Conservation (phyloP, 1,140 invertebrate species). For the Atta texana region DNA sequence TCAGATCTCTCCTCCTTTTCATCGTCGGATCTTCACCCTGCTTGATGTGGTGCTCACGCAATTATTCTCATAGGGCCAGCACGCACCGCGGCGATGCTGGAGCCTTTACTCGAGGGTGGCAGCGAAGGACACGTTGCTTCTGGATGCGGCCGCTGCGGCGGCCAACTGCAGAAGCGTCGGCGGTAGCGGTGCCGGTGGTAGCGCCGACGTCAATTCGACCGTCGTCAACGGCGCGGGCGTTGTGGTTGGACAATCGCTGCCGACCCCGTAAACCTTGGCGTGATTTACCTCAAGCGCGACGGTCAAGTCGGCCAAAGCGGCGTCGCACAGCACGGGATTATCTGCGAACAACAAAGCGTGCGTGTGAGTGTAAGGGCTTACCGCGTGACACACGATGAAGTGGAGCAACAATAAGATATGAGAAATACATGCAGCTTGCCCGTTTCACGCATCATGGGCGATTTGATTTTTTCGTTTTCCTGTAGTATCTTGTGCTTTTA, state of each 20-base stretch:
- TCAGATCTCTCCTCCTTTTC: not conserved
- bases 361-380: conserved; percentile 8
- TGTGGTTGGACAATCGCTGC: conserved; percentile 83
- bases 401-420: conserved; percentile 26
- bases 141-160: conserved; percentile 80
- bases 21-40: conserved; percentile 28
- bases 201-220: conserved; percentile 63
- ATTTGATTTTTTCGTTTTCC: conserved; percentile 5
- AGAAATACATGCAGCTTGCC: not conserved
- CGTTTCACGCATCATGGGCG: too few relatives aligned
- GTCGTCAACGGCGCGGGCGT: conserved; percentile 62
- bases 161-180: conserved; percentile 75
- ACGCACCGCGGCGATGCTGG: conserved; percentile 9
- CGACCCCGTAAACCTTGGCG: conserved; percentile 89
- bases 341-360: conserved; percentile 86
- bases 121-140: conserved; percentile 84
- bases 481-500: not conserved
- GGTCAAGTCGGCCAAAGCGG: conserved; percentile 89
- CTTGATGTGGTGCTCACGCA: conserved; percentile 32
- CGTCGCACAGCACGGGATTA: conserved; percentile 92
- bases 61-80: conserved; percentile 41
- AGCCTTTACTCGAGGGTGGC: conserved; percentile 83
- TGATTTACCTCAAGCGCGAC: conserved; percentile 89
- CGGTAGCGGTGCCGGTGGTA: conserved; percentile 74
- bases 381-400: not conserved